Evolutionary conservation across 2,113 vertebrate genomes (phyloP).

Genomic region (Rhagologus leucostigma): DNA sequence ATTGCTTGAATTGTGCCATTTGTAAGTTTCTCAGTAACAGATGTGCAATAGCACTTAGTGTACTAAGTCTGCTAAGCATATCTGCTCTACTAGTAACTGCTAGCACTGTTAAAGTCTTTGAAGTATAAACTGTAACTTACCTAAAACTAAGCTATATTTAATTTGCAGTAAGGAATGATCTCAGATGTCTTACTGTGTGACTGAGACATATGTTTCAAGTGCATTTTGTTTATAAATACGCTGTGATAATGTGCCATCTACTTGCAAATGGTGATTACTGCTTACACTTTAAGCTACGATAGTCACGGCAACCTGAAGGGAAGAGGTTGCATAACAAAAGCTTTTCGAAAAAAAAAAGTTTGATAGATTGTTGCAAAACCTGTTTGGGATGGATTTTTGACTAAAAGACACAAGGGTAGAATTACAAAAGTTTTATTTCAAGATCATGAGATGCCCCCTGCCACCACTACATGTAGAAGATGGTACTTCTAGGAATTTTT

Average conservation of each 20-base stretch:
- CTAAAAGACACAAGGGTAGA: background rate
- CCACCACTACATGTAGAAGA: background rate
- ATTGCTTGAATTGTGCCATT: background rate
- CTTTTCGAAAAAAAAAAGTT: background rate
- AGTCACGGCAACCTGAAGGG: background rate
- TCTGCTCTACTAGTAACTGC: background rate
- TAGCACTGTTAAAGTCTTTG: background rate
- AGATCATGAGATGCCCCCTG: background rate
- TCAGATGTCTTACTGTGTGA: background rate
- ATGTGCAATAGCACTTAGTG: background rate
- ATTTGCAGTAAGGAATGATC: background rate
- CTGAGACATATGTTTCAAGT: background rate
- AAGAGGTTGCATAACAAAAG: background rate
- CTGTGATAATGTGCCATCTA: constrained; percentile 43
- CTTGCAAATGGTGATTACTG: constrained; percentile 30
- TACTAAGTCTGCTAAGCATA: background rate
- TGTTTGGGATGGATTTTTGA: background rate
- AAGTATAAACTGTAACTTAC: background rate
- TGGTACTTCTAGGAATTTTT: background rate
- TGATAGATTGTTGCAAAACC: background rate
- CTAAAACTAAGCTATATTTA: background rate
- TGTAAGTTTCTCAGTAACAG: background rate
- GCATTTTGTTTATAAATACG: constrained; percentile 3
- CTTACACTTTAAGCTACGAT: background rate
- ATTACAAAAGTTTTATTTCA: background rate